Percentiles rank a stretch among this genome's conserved stretches.
Conservation (phyloP, 2,113 vertebrate species). For the Orientallactaga bullata region DNA sequence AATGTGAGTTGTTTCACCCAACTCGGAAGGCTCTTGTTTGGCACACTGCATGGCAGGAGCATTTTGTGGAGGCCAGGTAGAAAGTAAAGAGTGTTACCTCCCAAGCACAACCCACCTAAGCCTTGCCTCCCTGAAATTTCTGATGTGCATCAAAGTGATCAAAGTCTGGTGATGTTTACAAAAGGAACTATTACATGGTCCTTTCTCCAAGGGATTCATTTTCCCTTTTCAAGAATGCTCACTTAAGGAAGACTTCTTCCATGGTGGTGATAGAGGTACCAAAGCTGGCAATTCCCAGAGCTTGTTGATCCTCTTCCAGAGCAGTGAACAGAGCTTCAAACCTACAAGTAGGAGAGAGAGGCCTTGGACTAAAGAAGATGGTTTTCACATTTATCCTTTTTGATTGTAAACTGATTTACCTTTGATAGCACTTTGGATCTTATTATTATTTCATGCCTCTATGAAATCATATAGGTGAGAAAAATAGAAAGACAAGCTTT, state of each 20-base stretch:
- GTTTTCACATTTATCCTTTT: neutral
- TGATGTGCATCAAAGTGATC: neutral
- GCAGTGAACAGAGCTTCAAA: constrained; percentile 95
- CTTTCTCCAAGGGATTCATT: neutral
- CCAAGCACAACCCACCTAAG: neutral
- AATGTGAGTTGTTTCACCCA: neutral
- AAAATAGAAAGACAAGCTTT: neutral
- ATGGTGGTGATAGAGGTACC: constrained; percentile 96
- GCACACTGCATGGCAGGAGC: neutral
- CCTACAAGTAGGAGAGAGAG: constrained; percentile 79
- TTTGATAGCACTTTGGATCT: neutral
- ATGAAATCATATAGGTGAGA: neutral
- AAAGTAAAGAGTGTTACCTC: neutral
- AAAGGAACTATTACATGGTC: neutral
- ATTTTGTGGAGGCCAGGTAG: neutral
- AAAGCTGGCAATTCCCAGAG: constrained; percentile 94
- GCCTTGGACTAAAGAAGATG: neutral
- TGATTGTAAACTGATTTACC: neutral
- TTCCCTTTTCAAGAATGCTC: neutral
- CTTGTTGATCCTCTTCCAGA: constrained; percentile 92
- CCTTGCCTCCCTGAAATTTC: neutral
- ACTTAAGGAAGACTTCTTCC: constrained; percentile 98
- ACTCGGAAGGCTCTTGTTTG: neutral
- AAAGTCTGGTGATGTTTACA: neutral
- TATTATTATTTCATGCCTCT: neutral